phyloP scores from a whole-genome alignment of 2,888 invertebrate species.

The Stramonita haemastoma region DNA sequence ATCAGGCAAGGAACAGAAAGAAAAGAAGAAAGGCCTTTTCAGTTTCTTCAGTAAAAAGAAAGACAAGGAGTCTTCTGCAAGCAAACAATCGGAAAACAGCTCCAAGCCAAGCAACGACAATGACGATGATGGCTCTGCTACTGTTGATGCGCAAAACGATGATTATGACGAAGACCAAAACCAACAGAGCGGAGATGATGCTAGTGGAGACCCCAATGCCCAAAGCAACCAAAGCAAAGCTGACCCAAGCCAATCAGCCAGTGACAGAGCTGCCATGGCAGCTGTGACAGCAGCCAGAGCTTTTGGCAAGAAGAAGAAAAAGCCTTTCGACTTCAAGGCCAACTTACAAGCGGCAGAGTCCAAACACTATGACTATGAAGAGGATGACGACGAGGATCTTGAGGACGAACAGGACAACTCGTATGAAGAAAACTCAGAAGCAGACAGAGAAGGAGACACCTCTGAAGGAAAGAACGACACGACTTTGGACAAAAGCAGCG shows the following conservation, averaged over 20 bases:
- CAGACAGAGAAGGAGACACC: background rate
- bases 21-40: constrained; percentile 25
- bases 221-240: too few species aligned
- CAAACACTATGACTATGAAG: constrained; percentile 16
- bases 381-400: background rate
- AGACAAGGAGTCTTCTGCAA: background rate
- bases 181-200: background rate
- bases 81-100: background rate
- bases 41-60: constrained; percentile 26
- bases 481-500: background rate
- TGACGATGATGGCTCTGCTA: background rate
- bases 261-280: background rate
- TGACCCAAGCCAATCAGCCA: background rate
- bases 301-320: constrained; percentile 28
- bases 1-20: background rate
- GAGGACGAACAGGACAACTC: background rate
- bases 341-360: background rate
- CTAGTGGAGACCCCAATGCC: too few species aligned
- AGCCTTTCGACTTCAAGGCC: constrained; percentile 23
- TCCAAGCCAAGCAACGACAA: background rate
- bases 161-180: background rate
- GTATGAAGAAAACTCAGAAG: background rate
- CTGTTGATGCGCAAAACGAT: background rate
- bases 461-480: background rate
- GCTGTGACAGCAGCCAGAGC: constrained; percentile 15